Evolutionary conservation across 2,113 vertebrate genomes (phyloP).

Genomic region (Clupea harengus): DNA sequence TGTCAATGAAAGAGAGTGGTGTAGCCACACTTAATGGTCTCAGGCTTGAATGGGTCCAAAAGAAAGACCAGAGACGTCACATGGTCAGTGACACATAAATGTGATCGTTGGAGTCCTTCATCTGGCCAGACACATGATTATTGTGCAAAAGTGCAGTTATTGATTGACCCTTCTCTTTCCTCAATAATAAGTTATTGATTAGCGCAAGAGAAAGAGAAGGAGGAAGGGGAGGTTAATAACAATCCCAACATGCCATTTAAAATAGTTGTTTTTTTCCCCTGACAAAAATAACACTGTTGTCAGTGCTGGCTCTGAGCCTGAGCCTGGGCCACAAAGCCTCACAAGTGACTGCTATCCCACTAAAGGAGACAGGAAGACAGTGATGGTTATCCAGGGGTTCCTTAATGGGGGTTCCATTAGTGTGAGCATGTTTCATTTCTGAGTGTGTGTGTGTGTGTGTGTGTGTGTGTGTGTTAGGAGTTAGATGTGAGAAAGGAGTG

Average conservation of each 20-base stretch:
- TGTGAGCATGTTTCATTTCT: no score
- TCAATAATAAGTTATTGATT: constrained; percentile 54
- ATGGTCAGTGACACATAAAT: constrained; percentile 45
- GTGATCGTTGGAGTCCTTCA: constrained; percentile 39
- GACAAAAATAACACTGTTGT: neutral
- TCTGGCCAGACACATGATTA: constrained; percentile 37
- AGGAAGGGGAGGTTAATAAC: neutral
- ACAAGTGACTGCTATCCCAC: no score
- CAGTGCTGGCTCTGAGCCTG: neutral
- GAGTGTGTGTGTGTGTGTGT: no score
- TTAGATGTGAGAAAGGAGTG: no score
- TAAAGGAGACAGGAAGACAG: no score
- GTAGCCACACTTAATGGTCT: neutral
- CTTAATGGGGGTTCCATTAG: no score
- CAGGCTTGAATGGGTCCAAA: neutral
- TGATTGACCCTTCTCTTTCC: constrained; percentile 32
- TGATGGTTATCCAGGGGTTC: no score
- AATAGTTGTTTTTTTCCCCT: neutral
- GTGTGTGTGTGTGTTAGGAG: no score
- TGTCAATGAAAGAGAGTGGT: neutral
- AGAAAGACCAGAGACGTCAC: neutral
- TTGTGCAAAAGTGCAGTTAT: constrained; percentile 25
- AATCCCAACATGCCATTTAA: neutral
- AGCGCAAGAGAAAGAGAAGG: neutral
- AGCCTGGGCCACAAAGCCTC: neutral